Percentiles rank a stretch among this genome's conserved stretches.
These are phyloP conservation scores for Stegastes partitus DNA, from an alignment of 2,113 vertebrate species.

Conservation along the genomic window DNA sequence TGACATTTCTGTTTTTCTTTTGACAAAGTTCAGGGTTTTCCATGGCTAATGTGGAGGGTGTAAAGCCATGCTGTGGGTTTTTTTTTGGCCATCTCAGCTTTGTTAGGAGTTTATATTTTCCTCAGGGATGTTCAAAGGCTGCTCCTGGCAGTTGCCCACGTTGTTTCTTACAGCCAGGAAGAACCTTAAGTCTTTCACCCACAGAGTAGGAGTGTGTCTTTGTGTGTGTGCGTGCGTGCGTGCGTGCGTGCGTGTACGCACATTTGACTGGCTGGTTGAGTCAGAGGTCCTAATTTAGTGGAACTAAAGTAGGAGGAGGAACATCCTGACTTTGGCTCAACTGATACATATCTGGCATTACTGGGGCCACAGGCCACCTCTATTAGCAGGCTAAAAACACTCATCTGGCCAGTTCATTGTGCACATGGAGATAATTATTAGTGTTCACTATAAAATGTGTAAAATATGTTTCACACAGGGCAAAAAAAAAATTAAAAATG, in stretches of 20 bases:
- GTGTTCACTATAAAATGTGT: neutral
- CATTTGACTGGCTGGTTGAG: conserved; percentile 44
- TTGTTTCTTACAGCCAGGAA: conserved; percentile 8
- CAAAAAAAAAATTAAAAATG: no score
- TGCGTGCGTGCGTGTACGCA: neutral
- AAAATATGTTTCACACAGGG: no score
- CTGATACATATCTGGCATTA: conserved; percentile 44
- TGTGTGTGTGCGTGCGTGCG: conserved; percentile 12
- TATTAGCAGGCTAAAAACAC: conserved; percentile 10
- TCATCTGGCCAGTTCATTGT: conserved; percentile 7
- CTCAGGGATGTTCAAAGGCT: conserved; percentile 20
- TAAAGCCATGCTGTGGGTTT: conserved; percentile 16
- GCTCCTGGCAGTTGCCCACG: conserved; percentile 3
- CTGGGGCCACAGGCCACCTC: conserved; percentile 19
- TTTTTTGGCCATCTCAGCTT: conserved; percentile 10
- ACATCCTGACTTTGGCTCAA: conserved; percentile 47
- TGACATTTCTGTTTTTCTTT: conserved; percentile 32
- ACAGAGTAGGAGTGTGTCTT: conserved; percentile 40
- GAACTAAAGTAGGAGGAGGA: conserved; percentile 41
- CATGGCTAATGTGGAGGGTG: conserved; percentile 15
- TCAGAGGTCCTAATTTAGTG: conserved; percentile 61
- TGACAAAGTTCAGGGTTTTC: conserved; percentile 45
- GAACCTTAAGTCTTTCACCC: conserved; percentile 23
- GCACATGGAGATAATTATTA: conserved; percentile 5
- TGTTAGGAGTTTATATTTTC: conserved; percentile 31